Conservation (phyloP, 1,140 invertebrate genomes). For the Pachyrhynchus sulphureomaculatus region DNA sequence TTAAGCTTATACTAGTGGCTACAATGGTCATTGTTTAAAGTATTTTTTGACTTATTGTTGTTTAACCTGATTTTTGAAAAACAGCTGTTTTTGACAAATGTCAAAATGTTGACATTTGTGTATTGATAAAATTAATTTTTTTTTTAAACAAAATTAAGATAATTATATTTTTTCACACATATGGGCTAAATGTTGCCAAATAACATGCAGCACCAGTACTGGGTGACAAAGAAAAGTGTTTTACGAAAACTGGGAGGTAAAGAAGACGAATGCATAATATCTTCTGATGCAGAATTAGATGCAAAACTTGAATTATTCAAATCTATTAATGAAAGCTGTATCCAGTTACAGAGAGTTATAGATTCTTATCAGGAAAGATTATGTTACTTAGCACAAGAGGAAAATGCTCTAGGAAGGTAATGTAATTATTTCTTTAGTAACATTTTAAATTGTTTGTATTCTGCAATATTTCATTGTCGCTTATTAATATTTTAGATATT, state of each 20-base stretch:
- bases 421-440: too few relatives aligned
- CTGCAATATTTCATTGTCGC: too few relatives aligned
- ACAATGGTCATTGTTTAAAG: too few relatives aligned
- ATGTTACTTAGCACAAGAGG: slow-evolving; percentile 92
- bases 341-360: slow-evolving; percentile 84
- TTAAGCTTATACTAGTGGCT: too few relatives aligned
- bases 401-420: slow-evolving; percentile 85
- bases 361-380: slow-evolving; percentile 93
- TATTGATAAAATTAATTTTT: neutral
- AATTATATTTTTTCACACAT: neutral
- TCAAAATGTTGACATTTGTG: too few relatives aligned
- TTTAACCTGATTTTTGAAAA: too few relatives aligned
- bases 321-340: slow-evolving; percentile 91
- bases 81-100: too few relatives aligned
- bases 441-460: too few relatives aligned
- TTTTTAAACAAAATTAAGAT: neutral
- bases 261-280: slow-evolving; percentile 95
- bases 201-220: slow-evolving; percentile 91
- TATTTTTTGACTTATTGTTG: too few relatives aligned
- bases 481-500: slow-evolving; percentile 60
- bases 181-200: slow-evolving; percentile 17
- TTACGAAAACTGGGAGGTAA: slow-evolving; percentile 94
- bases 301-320: slow-evolving; percentile 95
- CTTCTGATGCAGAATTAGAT: slow-evolving; percentile 95
- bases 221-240: slow-evolving; percentile 96